Percentiles rank a stretch among this genome's conserved stretches.
Conservation (phyloP, 1,140 invertebrate species). For the Brachionus paranguensis region DNA sequence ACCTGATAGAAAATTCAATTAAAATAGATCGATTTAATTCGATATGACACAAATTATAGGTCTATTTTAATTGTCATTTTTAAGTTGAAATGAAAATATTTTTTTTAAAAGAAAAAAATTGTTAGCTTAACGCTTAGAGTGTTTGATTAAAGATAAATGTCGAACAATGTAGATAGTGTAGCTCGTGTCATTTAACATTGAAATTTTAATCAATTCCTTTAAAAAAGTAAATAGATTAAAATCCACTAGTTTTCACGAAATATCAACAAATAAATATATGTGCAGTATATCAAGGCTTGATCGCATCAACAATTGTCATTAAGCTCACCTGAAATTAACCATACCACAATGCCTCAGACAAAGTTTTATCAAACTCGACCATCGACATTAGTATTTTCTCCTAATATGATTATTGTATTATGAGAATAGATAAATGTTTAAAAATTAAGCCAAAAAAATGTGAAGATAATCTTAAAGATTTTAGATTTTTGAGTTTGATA, state of each 20-base stretch:
- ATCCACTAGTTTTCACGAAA: not conserved
- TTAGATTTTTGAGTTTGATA: not conserved
- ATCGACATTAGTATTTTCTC: not conserved
- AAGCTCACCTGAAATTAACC: not conserved
- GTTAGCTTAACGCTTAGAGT: constrained; percentile 27
- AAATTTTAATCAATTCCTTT: not conserved
- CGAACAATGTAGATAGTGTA: not conserved
- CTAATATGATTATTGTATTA: constrained; percentile 26
- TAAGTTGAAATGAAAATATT: constrained; percentile 2
- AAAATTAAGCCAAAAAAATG: not conserved
- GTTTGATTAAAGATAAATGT: constrained; percentile 36
- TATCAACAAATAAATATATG: not conserved
- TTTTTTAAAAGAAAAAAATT: not conserved
- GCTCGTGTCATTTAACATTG: constrained; percentile 19
- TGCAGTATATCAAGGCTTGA: not conserved
- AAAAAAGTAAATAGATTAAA: constrained; percentile 11
- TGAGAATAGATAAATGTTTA: constrained; percentile 3
- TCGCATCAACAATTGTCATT: not conserved
- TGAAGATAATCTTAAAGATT: constrained; percentile 11
- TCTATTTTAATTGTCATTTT: constrained; percentile 19
- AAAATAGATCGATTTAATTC: constrained; percentile 15
- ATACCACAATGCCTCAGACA: not conserved
- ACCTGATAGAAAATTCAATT: constrained; percentile 15
- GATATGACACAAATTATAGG: constrained; percentile 15
- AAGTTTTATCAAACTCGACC: not conserved